These are phyloP conservation scores for Apamea crenata DNA, from an alignment of 2,888 invertebrate genomes.

Conservation along the genomic window DNA sequence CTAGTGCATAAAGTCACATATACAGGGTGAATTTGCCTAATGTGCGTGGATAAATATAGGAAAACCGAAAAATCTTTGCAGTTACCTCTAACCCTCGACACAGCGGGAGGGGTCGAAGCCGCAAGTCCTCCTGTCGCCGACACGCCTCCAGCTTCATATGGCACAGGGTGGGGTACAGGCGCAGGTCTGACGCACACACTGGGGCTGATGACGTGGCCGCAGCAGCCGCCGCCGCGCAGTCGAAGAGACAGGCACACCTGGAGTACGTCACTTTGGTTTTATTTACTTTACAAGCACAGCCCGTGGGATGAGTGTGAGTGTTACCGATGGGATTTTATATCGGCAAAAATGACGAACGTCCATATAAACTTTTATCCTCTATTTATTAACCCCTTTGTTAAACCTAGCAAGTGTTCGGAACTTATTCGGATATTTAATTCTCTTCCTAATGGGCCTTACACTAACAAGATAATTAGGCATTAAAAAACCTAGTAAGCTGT, in stretches of 20 bases:
- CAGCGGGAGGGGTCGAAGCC: conserved; percentile 93
- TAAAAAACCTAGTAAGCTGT: background rate
- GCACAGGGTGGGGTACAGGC: conserved; percentile 95
- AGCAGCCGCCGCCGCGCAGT: conserved; percentile 92
- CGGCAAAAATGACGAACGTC: too few relatives aligned
- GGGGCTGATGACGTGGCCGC: conserved; percentile 90
- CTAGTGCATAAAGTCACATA: background rate
- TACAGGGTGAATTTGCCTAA: too few relatives aligned
- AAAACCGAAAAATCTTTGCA: too few relatives aligned
- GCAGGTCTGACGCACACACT: conserved; percentile 96
- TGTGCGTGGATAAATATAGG: background rate
- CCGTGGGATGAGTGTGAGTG: background rate
- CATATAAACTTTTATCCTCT: background rate
- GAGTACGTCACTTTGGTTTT: background rate
- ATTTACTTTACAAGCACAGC: background rate
- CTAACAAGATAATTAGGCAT: background rate
- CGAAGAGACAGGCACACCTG: conserved; percentile 94
- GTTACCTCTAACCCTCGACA: conserved; percentile 94
- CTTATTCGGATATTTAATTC: too few relatives aligned
- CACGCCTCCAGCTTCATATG: conserved; percentile 96
- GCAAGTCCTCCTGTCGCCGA: conserved; percentile 94
- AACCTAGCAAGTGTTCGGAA: too few relatives aligned
- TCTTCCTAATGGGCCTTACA: too few relatives aligned
- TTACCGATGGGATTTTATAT: background rate
- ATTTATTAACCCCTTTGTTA: too few relatives aligned